phyloP scores from a whole-genome alignment of 30 jellyfish, hydroid and myxozoan genomes.

The Aurelia coerulea region DNA sequence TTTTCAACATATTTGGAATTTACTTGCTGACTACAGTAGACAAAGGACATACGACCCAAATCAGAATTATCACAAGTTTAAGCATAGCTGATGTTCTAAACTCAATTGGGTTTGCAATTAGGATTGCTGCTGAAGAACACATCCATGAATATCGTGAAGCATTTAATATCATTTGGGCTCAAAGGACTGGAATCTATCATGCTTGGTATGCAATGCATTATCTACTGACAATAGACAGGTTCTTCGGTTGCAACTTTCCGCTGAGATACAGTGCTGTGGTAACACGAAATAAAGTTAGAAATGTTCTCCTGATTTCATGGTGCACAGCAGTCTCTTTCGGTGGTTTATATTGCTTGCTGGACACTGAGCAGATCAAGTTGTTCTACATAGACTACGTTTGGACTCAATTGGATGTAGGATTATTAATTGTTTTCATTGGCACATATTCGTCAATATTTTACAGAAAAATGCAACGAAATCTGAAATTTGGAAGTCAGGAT shows the following conservation, averaged over 20 bases:
- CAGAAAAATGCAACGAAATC: too few relatives aligned
- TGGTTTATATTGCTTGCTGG: not conserved
- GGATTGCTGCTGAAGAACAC: not conserved
- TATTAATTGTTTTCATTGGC: not conserved
- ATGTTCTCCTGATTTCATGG: not conserved
- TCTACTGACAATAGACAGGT: constrained; percentile 3
- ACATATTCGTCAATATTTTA: not conserved
- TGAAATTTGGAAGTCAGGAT: too few relatives aligned
- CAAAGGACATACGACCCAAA: not conserved
- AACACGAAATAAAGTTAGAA: not conserved
- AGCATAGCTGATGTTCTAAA: not conserved
- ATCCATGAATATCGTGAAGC: not conserved
- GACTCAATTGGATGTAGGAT: not conserved
- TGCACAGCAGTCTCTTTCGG: not conserved
- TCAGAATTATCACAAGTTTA: not conserved
- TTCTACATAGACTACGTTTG: not conserved
- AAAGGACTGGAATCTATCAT: not conserved
- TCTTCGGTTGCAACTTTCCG: constrained; percentile 7
- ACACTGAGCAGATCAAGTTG: not conserved
- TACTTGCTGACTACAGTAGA: not conserved
- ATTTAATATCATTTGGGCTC: not conserved
- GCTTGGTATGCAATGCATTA: not conserved
- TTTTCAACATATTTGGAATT: not conserved
- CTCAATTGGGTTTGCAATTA: not conserved
- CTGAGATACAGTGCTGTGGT: not conserved